Base-by-base conservation (phyloP, 2,113 vertebrate genomes). In the Calidris pugnax region DNA sequence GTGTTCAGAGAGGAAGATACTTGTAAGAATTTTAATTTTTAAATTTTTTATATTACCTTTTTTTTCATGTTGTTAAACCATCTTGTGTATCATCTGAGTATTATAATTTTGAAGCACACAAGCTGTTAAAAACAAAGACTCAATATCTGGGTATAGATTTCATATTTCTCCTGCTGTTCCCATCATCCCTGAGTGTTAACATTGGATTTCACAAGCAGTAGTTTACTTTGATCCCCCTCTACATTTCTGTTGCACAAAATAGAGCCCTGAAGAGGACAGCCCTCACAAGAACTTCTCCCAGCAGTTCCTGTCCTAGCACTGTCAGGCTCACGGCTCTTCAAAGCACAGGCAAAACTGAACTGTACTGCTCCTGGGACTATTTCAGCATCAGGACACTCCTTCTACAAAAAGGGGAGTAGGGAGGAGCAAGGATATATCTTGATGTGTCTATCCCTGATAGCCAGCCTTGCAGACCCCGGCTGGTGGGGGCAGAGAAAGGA, bases 381-480 rank as follows among this genome's bases (percentile, higher is more conserved):
- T 66, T 66, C 59, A 41, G 39, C 47, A 48, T 16, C 9, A 4
- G 30, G 45, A 66, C 12, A 7, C 28, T 39, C 33, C 20, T 37
- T 43, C 35, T 47, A n/a, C 35, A 43, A 51, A 32, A 72, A 50
- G n/a, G 0, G 7, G 10, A 82, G 63, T 8, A 26, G 10, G 20
- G 21, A 22, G 37, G 20, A 51, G 14, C 37, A 66, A 59, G 53
- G 64, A 66, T 27, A 59, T 47, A 45, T 16, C 45, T 47, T 23
- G 51, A 53, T 2, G 8, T 1, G 7, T 35, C 45, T 30, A n/a
- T 20, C 28, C 19, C 43, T 5, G 3, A 22, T 0, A 77, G n/a
- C 11, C 66, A 78, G 37, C 24, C 51, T 22, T 24, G 62, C 9
- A 22, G 68, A 33, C 3, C 10, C 45, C 14, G 3, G 1, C 0